Conservation (phyloP, 1,140 invertebrate genomes). For the Leptinotarsa lineolata region DNA sequence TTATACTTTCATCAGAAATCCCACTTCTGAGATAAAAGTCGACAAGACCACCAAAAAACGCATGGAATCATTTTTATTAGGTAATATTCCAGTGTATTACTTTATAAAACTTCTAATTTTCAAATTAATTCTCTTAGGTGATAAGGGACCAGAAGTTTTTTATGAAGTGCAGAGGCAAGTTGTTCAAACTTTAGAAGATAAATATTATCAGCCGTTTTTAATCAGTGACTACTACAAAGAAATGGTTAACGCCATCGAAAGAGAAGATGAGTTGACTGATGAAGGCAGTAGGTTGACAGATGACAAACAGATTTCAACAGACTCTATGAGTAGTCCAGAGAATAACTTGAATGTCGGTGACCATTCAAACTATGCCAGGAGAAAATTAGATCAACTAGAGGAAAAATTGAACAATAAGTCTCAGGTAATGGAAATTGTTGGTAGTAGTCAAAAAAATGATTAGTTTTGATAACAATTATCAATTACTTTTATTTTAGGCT, state of each 20-base stretch:
- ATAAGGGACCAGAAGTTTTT: conserved; percentile 87
- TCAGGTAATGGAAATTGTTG: conserved; percentile 58
- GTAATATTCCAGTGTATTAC: conserved; percentile 5
- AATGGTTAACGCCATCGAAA: conserved; percentile 71
- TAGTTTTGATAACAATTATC: neutral
- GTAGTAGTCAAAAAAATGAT: too few species aligned
- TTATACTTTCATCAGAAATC: conserved; percentile 82
- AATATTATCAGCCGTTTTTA: conserved; percentile 87
- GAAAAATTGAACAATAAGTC: conserved; percentile 79
- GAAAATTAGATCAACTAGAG: conserved; percentile 79
- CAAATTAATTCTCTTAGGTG: conserved; percentile 58
- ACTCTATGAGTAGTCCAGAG: conserved; percentile 59
- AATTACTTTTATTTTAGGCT: conserved; percentile 59
- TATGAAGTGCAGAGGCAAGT: conserved; percentile 83
- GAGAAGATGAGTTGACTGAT: conserved; percentile 63
- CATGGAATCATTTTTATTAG: conserved; percentile 83
- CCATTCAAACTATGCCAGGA: conserved; percentile 81
- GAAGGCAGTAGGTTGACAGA: conserved; percentile 55
- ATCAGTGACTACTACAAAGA: conserved; percentile 83
- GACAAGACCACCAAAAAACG: conserved; percentile 75
- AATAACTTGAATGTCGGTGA: conserved; percentile 69
- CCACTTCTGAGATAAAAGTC: conserved; percentile 77
- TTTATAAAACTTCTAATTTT: conserved; percentile 12
- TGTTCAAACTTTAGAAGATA: conserved; percentile 77
- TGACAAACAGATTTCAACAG: conserved; percentile 61